phyloP scores from a whole-genome alignment of 2,888 invertebrate genomes.

The Catocala sponsa region DNA sequence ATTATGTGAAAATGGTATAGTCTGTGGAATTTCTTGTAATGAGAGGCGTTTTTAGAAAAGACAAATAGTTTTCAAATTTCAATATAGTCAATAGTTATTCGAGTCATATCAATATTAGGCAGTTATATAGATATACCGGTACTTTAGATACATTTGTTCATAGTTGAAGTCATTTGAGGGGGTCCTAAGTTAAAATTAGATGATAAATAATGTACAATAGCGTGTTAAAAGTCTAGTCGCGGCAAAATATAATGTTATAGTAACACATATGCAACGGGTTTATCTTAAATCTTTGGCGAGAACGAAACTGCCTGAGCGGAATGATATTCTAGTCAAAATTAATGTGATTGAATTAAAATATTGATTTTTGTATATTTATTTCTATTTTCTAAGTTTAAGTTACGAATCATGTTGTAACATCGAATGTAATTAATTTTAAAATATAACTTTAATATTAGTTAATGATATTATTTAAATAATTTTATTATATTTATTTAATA shows the following conservation, averaged over 20 bases:
- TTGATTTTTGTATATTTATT: constrained; percentile 20
- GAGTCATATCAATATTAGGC: constrained; percentile 79
- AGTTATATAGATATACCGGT: constrained; percentile 53
- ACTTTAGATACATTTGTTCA: constrained; percentile 37
- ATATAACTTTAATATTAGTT: constrained; percentile 15
- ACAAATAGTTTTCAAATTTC: constrained; percentile 69
- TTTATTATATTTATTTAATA: not conserved
- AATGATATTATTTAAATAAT: not conserved
- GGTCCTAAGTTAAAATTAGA: constrained; percentile 39
- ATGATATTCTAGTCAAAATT: constrained; percentile 40
- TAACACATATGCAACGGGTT: constrained; percentile 17
- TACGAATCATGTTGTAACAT: constrained; percentile 27
- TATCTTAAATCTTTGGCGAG: constrained; percentile 2
- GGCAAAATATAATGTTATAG: constrained; percentile 5
- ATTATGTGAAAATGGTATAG: constrained; percentile 41
- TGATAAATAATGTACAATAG: constrained; percentile 20
- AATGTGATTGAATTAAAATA: constrained; percentile 30
- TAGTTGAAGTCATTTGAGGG: constrained; percentile 53
- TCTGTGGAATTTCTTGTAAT: constrained; percentile 35
- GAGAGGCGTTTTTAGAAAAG: constrained; percentile 63
- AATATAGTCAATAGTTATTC: constrained; percentile 76
- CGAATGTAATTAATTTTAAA: constrained; percentile 38
- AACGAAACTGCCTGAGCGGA: not conserved
- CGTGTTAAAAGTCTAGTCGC: constrained; percentile 17
- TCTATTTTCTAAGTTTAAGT: constrained; percentile 39